Evolutionary conservation across 2,797 vertebrate species (phyloP), one percentile per base, ranked within the genome.

Genomic region (Clarias fuscus): DNA sequence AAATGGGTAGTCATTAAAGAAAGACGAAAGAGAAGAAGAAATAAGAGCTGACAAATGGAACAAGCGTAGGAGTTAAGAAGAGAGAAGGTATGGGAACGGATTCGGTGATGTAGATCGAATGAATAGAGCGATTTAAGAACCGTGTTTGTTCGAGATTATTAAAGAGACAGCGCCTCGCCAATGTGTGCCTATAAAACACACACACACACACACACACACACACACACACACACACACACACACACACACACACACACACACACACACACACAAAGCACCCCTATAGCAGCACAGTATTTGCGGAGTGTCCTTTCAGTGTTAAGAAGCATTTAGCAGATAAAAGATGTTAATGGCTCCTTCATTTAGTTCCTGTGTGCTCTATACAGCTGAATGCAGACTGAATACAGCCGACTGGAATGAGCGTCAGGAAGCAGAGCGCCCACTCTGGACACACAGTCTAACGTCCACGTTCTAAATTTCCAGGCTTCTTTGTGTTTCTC

Each of bases 301-400:
- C 89, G 82, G 91, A 91, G 88, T 86, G 85, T 75, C 90, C 92
- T 92, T 93, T 92, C 64, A 83, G 83, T 84, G 84, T 89, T 92
- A 93, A 92, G 84, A 89, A 88, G 90, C 20, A 89, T 92, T 94
- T 92, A 93, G 93, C 87, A 93, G 92, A 94, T 94, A 92, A 94
- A 94, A 92, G 93, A 92, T 83, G 87, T 93, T 92, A 95, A 94
- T 95, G 91, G 89, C 91, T 87, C 37, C 88, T 68, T 88, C 73
- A 87, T 85, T 91, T 87, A 89, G 86, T 89, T 90, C 91, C 91
- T 93, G 93, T 93, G 90, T 91, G 89, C 86, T 67, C 61, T 71
- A 72, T 91, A 90, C 84, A 85, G 90, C 89, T 91, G 91, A 92
- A 90, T 88, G 86, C 81, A 87, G 65, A 58, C 73, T 18, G 84